Evolutionary conservation across 2,888 invertebrate species (phyloP), one percentile per base, ranked within the genome.

Genomic region (Mesorhabditis sp.): DNA sequence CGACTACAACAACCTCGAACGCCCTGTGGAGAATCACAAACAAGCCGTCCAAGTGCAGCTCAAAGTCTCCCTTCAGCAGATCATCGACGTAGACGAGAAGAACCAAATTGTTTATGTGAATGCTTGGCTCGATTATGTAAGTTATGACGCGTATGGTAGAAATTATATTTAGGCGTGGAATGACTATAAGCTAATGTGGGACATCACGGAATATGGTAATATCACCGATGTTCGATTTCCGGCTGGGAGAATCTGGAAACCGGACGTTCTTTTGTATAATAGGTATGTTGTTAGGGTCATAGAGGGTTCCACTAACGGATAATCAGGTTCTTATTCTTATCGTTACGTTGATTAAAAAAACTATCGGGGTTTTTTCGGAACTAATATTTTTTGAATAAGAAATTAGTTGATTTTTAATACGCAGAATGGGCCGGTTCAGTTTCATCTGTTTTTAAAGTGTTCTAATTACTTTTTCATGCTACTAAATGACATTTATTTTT

Each of bases 61-160:
- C 44, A 80, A 80, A 74, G 82, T 83, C 6, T 84, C 83, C 7
- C 78, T 84, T 13, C 84, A 84, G 67, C 84, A 84, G 68, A 75
- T 84, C 28, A 83, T 84, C 69, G 84, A 84, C 70, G 84, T 85
- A 5, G 84, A 84, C 70, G 84, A 84, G 72, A 84, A 84, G 71
- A 84, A 84, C 74, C 84, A 84, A 68, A 79, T 84, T 64, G 82
- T 83, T n/a, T 79, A 76, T 69, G 79, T 83, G 43, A 83, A 83
- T 66, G 83, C 83, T 0, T 82, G 83, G 83, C 72, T 82, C 13
- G 82, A 82, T 70, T 82, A 82, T 70, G 82, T 82, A 68, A 76
- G 76, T 70, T 4, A 13, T 1, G 28, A 2, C 28, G 28, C 28
- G 28, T 28, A 28, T 10, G 3, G 28, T 28, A 3, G 0, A n/a